Conservation (phyloP, 2,113 vertebrate species). For the Peromyscus californicus region DNA sequence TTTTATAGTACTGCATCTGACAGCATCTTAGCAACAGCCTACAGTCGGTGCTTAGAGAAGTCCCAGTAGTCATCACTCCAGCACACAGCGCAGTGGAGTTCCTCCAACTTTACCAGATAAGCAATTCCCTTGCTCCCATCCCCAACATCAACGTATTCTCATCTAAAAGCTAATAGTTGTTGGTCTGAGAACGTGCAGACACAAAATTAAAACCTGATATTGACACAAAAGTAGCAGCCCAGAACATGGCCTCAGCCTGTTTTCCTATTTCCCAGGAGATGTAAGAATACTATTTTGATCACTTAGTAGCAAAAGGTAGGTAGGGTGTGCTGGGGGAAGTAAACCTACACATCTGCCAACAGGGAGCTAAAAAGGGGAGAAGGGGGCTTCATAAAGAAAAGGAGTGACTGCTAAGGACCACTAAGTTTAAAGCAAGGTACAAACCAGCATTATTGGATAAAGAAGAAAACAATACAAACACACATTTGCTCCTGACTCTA, state of each 20-base stretch:
- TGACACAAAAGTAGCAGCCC: constrained; percentile 18
- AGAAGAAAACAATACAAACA: neutral
- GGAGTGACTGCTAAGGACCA: neutral
- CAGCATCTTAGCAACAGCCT: constrained; percentile 10
- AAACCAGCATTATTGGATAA: neutral
- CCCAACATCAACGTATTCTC: neutral
- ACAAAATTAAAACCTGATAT: constrained; percentile 4
- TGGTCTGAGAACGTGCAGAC: neutral
- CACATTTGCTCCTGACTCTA: neutral
- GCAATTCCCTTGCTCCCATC: neutral
- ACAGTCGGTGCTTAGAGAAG: neutral
- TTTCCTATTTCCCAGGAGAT: neutral
- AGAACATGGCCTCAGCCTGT: neutral
- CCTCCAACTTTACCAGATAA: neutral
- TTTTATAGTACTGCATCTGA: neutral
- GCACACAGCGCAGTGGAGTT: neutral
- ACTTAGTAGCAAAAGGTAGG: neutral
- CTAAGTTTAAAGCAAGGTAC: neutral
- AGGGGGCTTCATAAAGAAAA: neutral
- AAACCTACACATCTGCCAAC: neutral
- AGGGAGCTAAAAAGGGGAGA: neutral
- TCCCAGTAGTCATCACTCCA: neutral
- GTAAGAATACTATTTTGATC: constrained; percentile 28
- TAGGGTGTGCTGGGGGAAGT: neutral
- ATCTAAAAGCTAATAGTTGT: neutral